Percentiles rank a stretch among this genome's conserved stretches.
phyloP scores from a whole-genome alignment of 2,797 vertebrate genomes.

The Halcyon leucocephala region DNA sequence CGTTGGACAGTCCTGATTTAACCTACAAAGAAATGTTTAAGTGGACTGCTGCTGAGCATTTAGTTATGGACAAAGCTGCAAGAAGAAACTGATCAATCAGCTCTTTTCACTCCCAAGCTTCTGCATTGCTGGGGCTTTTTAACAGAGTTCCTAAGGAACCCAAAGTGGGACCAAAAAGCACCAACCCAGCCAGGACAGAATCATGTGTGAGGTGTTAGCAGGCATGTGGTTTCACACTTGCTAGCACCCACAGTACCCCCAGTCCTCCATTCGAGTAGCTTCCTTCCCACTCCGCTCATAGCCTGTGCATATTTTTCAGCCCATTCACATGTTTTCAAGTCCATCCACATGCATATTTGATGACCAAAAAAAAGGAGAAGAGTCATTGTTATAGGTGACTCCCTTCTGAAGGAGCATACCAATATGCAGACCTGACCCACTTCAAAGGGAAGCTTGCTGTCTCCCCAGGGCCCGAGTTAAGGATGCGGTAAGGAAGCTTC shows the following conservation, averaged over 20 bases:
- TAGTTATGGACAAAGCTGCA: neutral
- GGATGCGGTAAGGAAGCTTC: too few relatives aligned
- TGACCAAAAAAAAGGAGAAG: neutral
- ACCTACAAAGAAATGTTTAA: neutral
- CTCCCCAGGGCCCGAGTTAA: too few relatives aligned
- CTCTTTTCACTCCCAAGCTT: neutral
- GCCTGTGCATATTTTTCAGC: neutral
- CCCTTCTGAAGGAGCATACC: too few relatives aligned
- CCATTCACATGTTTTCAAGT: neutral
- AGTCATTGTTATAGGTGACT: too few relatives aligned
- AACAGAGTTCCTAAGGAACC: neutral
- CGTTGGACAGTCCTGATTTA: neutral
- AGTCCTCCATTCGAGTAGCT: neutral
- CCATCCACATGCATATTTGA: neutral
- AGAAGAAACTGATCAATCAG: neutral
- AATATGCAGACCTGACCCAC: too few relatives aligned
- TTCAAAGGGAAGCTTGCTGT: too few relatives aligned
- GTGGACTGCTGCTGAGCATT: neutral
- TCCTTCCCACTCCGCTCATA: neutral
- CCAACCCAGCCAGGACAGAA: neutral
- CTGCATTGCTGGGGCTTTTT: neutral
- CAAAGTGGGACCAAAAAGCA: neutral
- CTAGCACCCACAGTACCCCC: neutral
- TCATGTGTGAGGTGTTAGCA: accelerated
- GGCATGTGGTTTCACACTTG: neutral